Percentiles rank a stretch among this genome's conserved stretches.
These are phyloP conservation scores for Ichneumoninae sp. DNA, from an alignment of 2,888 invertebrate genomes.

Conservation along the genomic window DNA sequence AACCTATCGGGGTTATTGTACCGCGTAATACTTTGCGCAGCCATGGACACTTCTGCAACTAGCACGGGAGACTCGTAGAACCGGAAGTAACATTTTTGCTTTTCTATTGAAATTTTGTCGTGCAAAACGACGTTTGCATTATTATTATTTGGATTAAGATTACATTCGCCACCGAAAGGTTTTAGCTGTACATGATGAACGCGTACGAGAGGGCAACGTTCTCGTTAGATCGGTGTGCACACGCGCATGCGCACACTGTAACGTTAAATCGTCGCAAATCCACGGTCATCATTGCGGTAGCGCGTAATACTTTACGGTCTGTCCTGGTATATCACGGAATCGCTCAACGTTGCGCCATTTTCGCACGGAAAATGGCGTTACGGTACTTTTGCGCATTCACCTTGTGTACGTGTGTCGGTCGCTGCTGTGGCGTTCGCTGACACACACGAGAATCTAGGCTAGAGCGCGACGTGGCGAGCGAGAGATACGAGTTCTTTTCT, in stretches of 20 bases:
- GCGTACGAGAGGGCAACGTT: conserved; percentile 32
- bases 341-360: conserved; percentile 78
- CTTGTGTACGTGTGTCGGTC: conserved; percentile 43
- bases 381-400: conserved; percentile 80
- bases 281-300: conserved; percentile 83
- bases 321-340: conserved; percentile 80
- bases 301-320: conserved; percentile 83
- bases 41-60: conserved; percentile 61
- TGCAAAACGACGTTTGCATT: conserved; percentile 1
- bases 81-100: conserved; percentile 2
- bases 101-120: neutral
- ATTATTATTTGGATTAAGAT: neutral
- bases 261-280: conserved; percentile 78
- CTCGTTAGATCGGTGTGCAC: conserved; percentile 27
- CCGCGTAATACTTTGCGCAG: conserved; percentile 73
- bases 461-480: conserved; percentile 63
- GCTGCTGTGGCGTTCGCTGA: conserved; percentile 67
- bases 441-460: conserved; percentile 74
- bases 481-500: conserved; percentile 19
- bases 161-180: neutral
- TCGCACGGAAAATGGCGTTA: conserved; percentile 79
- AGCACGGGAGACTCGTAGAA: conserved; percentile 60
- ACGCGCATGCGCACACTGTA: conserved; percentile 43
- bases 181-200: neutral
- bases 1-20: conserved; percentile 75